These are phyloP conservation scores for Sisyra nigra DNA, from an alignment of 2,888 invertebrate species.

Conservation along the genomic window DNA sequence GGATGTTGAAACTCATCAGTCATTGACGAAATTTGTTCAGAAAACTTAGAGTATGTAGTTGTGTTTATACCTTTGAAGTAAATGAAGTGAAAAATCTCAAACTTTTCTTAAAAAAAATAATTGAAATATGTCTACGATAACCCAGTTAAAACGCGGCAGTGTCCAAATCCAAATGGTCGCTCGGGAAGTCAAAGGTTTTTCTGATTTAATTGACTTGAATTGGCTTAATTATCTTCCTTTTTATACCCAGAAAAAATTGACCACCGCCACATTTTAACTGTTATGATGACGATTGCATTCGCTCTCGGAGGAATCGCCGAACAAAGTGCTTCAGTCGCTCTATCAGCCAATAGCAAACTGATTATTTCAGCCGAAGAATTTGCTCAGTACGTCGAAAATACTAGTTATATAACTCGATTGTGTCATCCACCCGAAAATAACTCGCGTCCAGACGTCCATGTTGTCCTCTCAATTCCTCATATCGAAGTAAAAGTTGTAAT, in stretches of 20 bases:
- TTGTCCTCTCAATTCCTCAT: constrained; percentile 27
- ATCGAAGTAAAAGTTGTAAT: constrained; percentile 22
- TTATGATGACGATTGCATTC: constrained; percentile 34
- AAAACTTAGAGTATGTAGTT: too few relatives aligned
- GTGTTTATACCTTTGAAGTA: too few relatives aligned
- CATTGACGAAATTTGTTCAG: too few relatives aligned
- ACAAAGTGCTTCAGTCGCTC: constrained; percentile 36
- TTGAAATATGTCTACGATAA: neutral
- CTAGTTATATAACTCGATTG: constrained; percentile 29
- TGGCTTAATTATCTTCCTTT: neutral
- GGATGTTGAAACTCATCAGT: too few relatives aligned
- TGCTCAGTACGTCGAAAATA: constrained; percentile 30
- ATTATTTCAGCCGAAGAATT: constrained; percentile 28
- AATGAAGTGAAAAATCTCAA: too few relatives aligned
- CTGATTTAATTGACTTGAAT: constrained; percentile 5
- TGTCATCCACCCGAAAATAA: constrained; percentile 22
- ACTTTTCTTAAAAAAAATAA: too few relatives aligned
- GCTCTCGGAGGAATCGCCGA: constrained; percentile 38
- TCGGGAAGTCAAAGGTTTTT: constrained; percentile 35
- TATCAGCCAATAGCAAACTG: constrained; percentile 31
- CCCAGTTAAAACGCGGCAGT: constrained; percentile 29
- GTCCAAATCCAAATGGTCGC: constrained; percentile 34
- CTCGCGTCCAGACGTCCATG: constrained; percentile 20
- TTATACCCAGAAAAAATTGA: constrained; percentile 24
- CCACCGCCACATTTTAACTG: constrained; percentile 32